Conservation (phyloP, 2,888 invertebrate species). For the Zhengitettix transpicula region DNA sequence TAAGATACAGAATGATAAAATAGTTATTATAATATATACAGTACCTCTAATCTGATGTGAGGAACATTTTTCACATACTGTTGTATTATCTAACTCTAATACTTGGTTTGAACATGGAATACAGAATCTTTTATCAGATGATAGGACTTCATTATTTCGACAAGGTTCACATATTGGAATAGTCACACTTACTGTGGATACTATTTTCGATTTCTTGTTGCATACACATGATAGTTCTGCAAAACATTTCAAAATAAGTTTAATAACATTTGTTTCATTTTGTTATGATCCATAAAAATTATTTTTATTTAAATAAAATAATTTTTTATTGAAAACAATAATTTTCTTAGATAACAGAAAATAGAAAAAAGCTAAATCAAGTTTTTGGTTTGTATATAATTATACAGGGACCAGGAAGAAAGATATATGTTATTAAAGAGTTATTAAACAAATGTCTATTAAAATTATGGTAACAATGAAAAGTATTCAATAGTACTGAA, state of each 20-base stretch:
- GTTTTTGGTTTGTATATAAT: too few species aligned
- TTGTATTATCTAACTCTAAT: neutral
- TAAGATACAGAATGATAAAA: neutral
- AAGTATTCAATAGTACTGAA: too few species aligned
- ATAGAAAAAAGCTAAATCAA: too few species aligned
- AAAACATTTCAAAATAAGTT: neutral
- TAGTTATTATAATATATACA: neutral
- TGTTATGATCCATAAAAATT: too few species aligned
- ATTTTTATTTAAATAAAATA: too few species aligned
- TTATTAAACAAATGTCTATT: too few species aligned
- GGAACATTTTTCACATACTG: neutral
- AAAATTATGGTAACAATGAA: too few species aligned
- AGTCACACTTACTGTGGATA: conserved; percentile 7
- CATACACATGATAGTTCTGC: conserved; percentile 32
- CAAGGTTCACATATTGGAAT: conserved; percentile 21
- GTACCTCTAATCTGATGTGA: neutral
- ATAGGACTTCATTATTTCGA: conserved; percentile 19
- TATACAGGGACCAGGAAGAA: too few species aligned
- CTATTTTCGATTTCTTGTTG: conserved; percentile 21
- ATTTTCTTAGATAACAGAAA: too few species aligned
- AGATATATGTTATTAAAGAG: too few species aligned
- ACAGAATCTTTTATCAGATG: conserved; percentile 23
- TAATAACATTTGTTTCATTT: too few species aligned
- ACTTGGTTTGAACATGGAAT: conserved; percentile 13
- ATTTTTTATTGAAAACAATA: too few species aligned